Evolutionary conservation across 2,888 invertebrate genomes (phyloP).

Genomic region (Drosophila algonquin): DNA sequence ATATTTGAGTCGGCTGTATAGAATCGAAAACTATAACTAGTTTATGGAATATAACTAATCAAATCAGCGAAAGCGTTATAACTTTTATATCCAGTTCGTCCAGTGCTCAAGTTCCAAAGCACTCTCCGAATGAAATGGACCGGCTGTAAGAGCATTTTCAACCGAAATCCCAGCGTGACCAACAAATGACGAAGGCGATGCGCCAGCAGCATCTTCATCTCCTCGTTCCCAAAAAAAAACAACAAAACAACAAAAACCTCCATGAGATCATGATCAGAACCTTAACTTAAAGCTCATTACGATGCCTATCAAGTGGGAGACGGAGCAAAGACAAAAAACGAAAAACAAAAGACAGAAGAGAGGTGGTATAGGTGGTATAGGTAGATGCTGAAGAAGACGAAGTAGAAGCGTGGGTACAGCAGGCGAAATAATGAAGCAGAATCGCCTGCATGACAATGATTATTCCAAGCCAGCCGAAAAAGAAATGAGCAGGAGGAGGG

Average conservation of each 20-base stretch:
- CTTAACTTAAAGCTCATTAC: slow-evolving; percentile 67
- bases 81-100: too few relatives aligned
- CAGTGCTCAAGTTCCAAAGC: neutral
- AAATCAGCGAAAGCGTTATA: too few relatives aligned
- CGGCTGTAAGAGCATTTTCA: slow-evolving; percentile 1
- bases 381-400: slow-evolving; percentile 2
- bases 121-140: slow-evolving; percentile 1
- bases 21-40: too few relatives aligned
- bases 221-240: slow-evolving; percentile 47
- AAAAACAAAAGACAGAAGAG: neutral
- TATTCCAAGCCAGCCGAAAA: slow-evolving; percentile 53
- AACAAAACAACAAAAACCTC: slow-evolving; percentile 16
- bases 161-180: slow-evolving; percentile 73
- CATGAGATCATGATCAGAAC: slow-evolving; percentile 72
- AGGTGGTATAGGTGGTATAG: slow-evolving; percentile 3
- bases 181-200: slow-evolving; percentile 67
- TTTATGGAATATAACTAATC: too few relatives aligned
- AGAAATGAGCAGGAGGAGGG: slow-evolving; percentile 13
- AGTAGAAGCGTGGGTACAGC: slow-evolving; percentile 68
- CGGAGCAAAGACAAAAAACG: slow-evolving; percentile 6
- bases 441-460: slow-evolving; percentile 78
- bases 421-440: slow-evolving; percentile 70
- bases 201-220: slow-evolving; percentile 70
- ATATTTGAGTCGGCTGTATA: too few relatives aligned
- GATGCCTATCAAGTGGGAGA: slow-evolving; percentile 60